Evolutionary conservation across 2,797 vertebrate species (phyloP).

Genomic region (Antennarius maculatus): DNA sequence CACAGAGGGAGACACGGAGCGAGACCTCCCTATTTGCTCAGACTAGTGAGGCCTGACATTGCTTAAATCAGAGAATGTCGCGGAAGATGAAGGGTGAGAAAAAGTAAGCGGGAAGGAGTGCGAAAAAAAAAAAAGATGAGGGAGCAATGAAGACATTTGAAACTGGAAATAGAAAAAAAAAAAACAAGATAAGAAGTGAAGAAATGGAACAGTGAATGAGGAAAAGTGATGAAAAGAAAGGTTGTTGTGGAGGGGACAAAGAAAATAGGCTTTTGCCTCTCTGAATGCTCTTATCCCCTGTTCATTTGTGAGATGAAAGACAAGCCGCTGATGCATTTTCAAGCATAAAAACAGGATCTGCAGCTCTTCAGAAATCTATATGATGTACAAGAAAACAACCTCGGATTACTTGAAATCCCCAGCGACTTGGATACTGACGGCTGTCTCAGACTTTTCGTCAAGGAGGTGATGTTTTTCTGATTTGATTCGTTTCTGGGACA

Average conservation of each 20-base stretch:
- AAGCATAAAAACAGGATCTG: slow-evolving; percentile 49
- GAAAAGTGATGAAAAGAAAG: slow-evolving; percentile 23
- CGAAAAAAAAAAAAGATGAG: slow-evolving; percentile 1
- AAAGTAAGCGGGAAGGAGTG: slow-evolving; percentile 3
- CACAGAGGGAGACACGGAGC: slow-evolving; percentile 15
- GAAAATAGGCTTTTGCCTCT: slow-evolving; percentile 40
- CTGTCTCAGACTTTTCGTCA: neutral
- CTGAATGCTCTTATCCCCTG: slow-evolving; percentile 43
- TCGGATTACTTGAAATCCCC: slow-evolving; percentile 7
- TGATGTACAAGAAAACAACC: slow-evolving; percentile 48
- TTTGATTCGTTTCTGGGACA: no score
- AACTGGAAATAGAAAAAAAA: neutral
- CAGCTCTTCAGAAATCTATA: slow-evolving; percentile 40
- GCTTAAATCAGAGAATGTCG: slow-evolving; percentile 28
- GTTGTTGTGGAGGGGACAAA: slow-evolving; percentile 20
- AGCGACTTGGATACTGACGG: slow-evolving; percentile 9
- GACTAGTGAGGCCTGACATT: slow-evolving; percentile 34
- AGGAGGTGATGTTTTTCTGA: neutral
- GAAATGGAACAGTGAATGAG: slow-evolving; percentile 2
- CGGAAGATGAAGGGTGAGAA: slow-evolving; percentile 11
- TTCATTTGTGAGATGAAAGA: slow-evolving; percentile 61
- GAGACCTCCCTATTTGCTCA: slow-evolving; percentile 18
- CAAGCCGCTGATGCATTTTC: slow-evolving; percentile 37
- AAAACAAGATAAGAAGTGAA: neutral
- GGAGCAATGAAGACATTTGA: neutral